Percentiles rank a stretch among this genome's conserved stretches.
These are phyloP conservation scores for Pogonocichla stellata DNA, from an alignment of 2,113 vertebrate genomes.

Conservation along the genomic window DNA sequence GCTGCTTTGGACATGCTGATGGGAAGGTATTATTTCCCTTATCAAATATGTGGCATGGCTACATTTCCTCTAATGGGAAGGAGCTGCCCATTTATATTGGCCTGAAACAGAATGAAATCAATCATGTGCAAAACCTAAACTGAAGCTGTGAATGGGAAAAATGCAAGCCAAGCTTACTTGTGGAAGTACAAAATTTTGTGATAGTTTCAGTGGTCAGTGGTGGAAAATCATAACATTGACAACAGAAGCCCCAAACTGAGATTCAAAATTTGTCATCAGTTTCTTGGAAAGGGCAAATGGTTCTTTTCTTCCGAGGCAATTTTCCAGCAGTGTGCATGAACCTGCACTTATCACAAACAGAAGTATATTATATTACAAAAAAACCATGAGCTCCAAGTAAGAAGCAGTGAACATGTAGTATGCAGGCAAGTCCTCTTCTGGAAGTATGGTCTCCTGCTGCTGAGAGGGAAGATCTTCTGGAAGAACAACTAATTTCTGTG, in stretches of 20 bases:
- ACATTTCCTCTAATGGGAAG: neutral
- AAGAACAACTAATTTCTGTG: neutral
- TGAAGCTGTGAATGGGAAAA: neutral
- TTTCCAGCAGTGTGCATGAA: neutral
- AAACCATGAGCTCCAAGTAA: neutral
- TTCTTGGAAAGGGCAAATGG: neutral
- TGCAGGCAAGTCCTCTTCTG: neutral
- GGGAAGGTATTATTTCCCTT: neutral
- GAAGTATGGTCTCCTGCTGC: neutral
- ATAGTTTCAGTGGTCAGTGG: neutral
- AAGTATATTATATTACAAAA: neutral
- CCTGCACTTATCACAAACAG: neutral
- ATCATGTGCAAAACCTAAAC: neutral
- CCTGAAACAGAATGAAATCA: neutral
- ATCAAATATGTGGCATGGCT: neutral
- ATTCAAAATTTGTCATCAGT: neutral
- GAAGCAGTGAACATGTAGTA: neutral
- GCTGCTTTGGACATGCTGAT: neutral
- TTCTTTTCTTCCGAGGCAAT: neutral
- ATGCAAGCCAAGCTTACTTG: neutral
- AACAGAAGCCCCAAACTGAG: neutral
- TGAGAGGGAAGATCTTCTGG: neutral
- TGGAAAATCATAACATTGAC: neutral
- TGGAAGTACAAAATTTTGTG: neutral
- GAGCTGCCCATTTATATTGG: neutral